Evolutionary conservation across 2,113 vertebrate species (phyloP).

Genomic region (Coreoperca whiteheadi): DNA sequence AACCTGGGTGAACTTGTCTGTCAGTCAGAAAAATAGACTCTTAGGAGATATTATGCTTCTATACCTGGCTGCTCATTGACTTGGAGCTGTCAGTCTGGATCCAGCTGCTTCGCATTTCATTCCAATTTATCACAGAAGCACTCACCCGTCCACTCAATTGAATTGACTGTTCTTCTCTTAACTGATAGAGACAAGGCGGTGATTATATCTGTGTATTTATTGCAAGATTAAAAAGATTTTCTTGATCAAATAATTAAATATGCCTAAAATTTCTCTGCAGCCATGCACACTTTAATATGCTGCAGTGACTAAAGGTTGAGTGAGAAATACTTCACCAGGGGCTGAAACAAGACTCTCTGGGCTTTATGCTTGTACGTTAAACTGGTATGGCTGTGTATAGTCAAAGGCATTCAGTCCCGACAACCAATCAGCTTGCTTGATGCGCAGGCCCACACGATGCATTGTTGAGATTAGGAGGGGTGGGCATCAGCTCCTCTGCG

Average conservation of each 20-base stretch:
- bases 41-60: constrained; percentile 79
- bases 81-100: constrained; percentile 77
- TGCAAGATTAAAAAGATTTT: constrained; percentile 26
- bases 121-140: constrained; percentile 67
- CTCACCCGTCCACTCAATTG: constrained; percentile 46
- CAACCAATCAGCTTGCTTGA: background rate
- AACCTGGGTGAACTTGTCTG: constrained; percentile 77
- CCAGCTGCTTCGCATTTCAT: constrained; percentile 63
- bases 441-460: background rate
- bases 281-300: background rate
- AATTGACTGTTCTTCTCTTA: constrained; percentile 52
- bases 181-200: constrained; percentile 48
- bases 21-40: constrained; percentile 81
- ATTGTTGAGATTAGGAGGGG: background rate
- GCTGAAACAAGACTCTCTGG: background rate
- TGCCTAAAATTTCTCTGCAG: background rate
- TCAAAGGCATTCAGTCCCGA: background rate
- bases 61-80: constrained; percentile 81
- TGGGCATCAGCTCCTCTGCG: background rate
- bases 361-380: background rate
- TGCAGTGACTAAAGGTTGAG: background rate
- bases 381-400: background rate
- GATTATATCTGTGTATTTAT: constrained; percentile 56
- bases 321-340: background rate
- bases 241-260: constrained; percentile 28